These are phyloP conservation scores for Drosophila pseudotalamancana DNA, from an alignment of 2,888 invertebrate genomes.

Conservation along the genomic window DNA sequence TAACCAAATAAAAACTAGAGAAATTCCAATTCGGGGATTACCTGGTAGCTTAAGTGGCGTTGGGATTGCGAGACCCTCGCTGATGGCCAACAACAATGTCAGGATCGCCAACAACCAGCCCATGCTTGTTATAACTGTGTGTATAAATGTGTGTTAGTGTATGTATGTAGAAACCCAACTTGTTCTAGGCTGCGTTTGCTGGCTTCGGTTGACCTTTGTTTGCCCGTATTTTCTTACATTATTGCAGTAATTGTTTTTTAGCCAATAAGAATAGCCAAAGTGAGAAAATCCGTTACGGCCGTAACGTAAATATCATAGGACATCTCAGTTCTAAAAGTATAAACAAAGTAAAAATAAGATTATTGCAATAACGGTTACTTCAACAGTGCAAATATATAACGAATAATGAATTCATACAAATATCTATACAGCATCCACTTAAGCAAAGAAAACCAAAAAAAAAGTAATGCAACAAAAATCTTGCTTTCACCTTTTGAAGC, in stretches of 20 bases:
- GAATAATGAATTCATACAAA: slow-evolving; percentile 31
- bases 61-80: slow-evolving; percentile 83
- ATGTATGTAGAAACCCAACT: slow-evolving; percentile 70
- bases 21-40: slow-evolving; percentile 58
- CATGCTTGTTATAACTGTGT: slow-evolving; percentile 71
- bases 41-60: slow-evolving; percentile 83
- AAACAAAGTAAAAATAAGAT: slow-evolving; percentile 17
- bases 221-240: slow-evolving; percentile 63
- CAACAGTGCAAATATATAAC: slow-evolving; percentile 36
- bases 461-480: slow-evolving; percentile 27
- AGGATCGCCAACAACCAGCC: slow-evolving; percentile 84
- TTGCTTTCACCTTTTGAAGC: slow-evolving; percentile 74
- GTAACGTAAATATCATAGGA: slow-evolving; percentile 41
- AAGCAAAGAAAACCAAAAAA: slow-evolving; percentile 13
- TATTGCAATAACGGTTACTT: slow-evolving; percentile 57
- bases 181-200: slow-evolving; percentile 69
- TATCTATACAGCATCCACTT: slow-evolving; percentile 34
- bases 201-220: slow-evolving; percentile 65
- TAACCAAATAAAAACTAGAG: background rate
- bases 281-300: slow-evolving; percentile 47
- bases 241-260: slow-evolving; percentile 54
- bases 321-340: slow-evolving; percentile 62
- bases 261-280: slow-evolving; percentile 47
- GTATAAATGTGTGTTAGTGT: slow-evolving; percentile 22
- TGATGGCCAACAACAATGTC: slow-evolving; percentile 82